A percentile compares a stretch with the other conserved stretches of the same genome.
phyloP scores from a whole-genome alignment of 2,797 vertebrate genomes.

The Poliocrania exsul region DNA sequence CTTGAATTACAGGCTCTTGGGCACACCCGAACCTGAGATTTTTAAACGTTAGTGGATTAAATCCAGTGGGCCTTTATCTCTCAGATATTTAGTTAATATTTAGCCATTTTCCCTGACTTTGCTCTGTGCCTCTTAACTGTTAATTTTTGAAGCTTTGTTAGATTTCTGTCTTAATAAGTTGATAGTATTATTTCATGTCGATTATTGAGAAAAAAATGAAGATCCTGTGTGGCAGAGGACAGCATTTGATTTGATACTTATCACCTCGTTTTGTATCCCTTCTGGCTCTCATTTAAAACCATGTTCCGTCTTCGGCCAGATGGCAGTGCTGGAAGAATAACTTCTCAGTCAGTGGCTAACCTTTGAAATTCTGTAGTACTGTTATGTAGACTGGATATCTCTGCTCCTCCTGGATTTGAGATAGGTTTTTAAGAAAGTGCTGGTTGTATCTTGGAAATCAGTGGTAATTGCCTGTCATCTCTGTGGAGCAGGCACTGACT shows the following conservation, averaged over 20 bases:
- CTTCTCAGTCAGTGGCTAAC: neutral
- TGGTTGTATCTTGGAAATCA: neutral
- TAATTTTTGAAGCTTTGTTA: neutral
- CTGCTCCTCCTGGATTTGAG: neutral
- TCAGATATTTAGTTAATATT: neutral
- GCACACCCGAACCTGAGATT: neutral
- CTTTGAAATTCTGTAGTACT: neutral
- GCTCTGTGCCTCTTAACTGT: neutral
- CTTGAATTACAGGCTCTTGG: neutral
- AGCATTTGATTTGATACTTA: neutral
- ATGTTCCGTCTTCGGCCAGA: neutral
- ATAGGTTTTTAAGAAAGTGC: neutral
- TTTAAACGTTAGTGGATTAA: neutral
- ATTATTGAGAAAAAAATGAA: neutral
- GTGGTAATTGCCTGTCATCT: neutral
- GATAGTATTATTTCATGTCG: neutral
- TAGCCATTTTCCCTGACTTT: neutral
- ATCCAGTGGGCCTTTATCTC: neutral
- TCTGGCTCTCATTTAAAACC: neutral
- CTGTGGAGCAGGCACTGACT: rapidly evolving
- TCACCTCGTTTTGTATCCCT: neutral
- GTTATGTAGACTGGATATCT: neutral
- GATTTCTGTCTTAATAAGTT: neutral
- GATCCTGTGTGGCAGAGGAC: neutral
- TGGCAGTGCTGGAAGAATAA: neutral